Conservation (phyloP, 2,888 invertebrate genomes). For the Rugalucina vietnamica region DNA sequence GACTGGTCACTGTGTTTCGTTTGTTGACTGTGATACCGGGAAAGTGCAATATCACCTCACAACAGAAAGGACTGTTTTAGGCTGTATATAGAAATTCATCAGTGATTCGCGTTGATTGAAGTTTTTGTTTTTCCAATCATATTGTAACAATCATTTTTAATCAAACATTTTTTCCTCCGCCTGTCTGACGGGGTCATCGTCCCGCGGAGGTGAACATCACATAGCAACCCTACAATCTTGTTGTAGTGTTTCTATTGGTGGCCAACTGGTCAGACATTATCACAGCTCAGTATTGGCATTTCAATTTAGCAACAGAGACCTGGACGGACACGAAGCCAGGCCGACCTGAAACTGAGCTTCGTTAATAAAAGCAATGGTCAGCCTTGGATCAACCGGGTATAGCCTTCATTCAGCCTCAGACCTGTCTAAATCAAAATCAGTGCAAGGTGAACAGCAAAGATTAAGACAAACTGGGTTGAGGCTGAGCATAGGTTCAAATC, state of each 20-base stretch:
- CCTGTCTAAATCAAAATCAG: no score
- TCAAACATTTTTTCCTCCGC: constrained; percentile 36
- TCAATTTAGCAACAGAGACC: no score
- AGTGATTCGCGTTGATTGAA: background rate
- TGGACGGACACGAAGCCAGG: no score
- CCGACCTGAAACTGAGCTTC: no score
- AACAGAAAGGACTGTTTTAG: background rate
- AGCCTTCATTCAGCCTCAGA: no score
- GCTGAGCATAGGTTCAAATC: no score
- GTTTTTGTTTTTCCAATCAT: background rate
- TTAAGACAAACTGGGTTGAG: no score
- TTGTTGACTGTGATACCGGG: background rate
- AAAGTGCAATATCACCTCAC: background rate
- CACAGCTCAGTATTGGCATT: no score
- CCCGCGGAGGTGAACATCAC: constrained; percentile 42
- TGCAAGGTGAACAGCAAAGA: no score
- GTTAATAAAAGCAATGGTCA: no score
- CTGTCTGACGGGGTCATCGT: constrained; percentile 46
- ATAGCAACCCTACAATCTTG: background rate
- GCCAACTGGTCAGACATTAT: constrained; percentile 37
- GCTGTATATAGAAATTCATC: background rate
- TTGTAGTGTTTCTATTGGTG: constrained; percentile 22
- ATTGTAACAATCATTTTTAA: background rate
- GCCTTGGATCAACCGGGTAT: no score
- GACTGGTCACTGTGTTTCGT: background rate